phyloP scores from a whole-genome alignment of 2,113 vertebrate genomes.

The Dromas ardeola region DNA sequence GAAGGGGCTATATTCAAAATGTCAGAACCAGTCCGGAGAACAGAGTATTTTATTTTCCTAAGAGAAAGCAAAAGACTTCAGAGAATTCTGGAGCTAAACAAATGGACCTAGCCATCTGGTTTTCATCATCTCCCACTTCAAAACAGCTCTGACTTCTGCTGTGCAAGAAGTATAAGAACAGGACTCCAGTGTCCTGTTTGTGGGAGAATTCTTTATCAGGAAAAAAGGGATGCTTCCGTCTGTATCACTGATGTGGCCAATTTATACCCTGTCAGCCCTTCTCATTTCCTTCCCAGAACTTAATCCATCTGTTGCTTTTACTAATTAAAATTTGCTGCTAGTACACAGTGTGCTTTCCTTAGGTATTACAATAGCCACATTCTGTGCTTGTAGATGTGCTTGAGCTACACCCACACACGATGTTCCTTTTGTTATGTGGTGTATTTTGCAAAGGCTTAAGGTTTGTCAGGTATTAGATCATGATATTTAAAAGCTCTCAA shows the following conservation, averaged over 20 bases:
- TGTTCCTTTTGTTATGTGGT: not conserved
- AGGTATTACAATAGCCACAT: not conserved
- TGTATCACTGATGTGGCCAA: not conserved
- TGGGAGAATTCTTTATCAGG: not conserved
- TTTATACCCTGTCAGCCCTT: not conserved
- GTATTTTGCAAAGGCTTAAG: not conserved
- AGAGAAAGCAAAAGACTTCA: not conserved
- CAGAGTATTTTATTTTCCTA: not conserved
- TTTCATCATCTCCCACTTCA: conserved; percentile 7
- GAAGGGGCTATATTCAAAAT: not conserved
- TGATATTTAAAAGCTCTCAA: not conserved
- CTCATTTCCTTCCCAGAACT: not conserved
- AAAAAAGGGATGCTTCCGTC: not conserved
- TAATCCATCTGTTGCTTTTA: not conserved
- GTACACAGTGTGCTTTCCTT: not conserved
- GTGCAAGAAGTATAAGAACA: not conserved
- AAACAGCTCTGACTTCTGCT: not conserved
- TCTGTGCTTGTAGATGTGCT: not conserved
- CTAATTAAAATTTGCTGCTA: not conserved
- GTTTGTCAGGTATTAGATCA: not conserved
- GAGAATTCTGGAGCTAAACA: not conserved
- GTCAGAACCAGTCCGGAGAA: not conserved
- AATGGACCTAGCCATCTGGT: not conserved
- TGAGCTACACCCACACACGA: not conserved
- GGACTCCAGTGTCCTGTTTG: not conserved